A percentile compares a stretch with the other conserved stretches of the same genome.
phyloP scores from a whole-genome alignment of 2,113 vertebrate species.

The Ancistrus triradiatus region DNA sequence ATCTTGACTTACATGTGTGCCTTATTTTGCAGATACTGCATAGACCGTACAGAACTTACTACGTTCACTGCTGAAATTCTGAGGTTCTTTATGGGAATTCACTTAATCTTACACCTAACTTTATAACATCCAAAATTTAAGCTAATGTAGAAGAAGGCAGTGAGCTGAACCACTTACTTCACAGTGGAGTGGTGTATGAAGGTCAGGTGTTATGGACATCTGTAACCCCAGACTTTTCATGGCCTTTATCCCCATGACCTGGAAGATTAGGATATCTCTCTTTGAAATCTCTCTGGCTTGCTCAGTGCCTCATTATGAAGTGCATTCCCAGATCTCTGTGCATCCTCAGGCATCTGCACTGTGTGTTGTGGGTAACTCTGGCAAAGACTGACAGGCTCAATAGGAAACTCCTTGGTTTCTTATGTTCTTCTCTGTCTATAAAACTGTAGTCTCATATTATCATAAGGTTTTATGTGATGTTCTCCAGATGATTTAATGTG shows the following conservation, averaged over 20 bases:
- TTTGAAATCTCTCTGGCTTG: constrained; percentile 21
- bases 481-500: constrained; percentile 9
- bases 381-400: constrained; percentile 49
- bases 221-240: constrained; percentile 9
- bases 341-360: constrained; percentile 45
- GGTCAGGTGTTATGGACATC: background rate
- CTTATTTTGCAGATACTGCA: too few relatives aligned
- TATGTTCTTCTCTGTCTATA: constrained; percentile 34
- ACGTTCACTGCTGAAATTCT: too few relatives aligned
- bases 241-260: constrained; percentile 16
- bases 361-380: constrained; percentile 42
- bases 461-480: constrained; percentile 33
- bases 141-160: too few relatives aligned
- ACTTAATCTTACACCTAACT: background rate
- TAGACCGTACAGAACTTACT: too few relatives aligned
- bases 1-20: too few relatives aligned
- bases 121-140: background rate
- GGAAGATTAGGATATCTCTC: constrained; percentile 20
- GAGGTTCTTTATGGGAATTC: background rate
- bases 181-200: background rate
- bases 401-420: constrained; percentile 48
- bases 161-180: background rate
- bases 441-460: constrained; percentile 38
- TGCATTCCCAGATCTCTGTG: constrained; percentile 35
- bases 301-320: constrained; percentile 32